A percentile compares a stretch with the other conserved stretches of the same genome.
Conservation (phyloP, 2,888 invertebrate genomes). For the Parnassius orleans region DNA sequence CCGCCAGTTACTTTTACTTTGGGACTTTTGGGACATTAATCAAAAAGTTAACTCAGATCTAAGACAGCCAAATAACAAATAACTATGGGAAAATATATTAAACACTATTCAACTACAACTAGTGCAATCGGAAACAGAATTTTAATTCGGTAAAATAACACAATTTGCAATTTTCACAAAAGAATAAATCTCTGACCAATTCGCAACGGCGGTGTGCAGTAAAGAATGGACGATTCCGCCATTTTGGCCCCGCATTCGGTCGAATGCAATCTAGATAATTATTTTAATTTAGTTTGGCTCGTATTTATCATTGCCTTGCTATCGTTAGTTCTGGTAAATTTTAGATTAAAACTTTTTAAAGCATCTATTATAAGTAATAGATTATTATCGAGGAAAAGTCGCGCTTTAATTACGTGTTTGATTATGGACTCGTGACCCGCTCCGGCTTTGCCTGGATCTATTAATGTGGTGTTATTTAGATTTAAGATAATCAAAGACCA, state of each 20-base stretch:
- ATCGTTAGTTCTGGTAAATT: conserved; percentile 36
- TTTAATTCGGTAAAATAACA: conserved; percentile 10
- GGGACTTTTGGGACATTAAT: conserved; percentile 2
- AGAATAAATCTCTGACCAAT: conserved; percentile 23
- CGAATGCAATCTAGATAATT: conserved; percentile 67
- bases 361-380: no score
- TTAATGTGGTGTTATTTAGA: no score
- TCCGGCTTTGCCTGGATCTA: no score
- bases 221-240: conserved; percentile 39
- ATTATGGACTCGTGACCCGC: no score
- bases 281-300: conserved; percentile 62
- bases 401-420: no score
- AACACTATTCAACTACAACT: conserved; percentile 7
- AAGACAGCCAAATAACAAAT: conserved; percentile 21
- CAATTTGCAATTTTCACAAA: conserved; percentile 12
- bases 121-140: conserved; percentile 7
- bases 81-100: conserved; percentile 14
- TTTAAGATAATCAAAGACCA: no score
- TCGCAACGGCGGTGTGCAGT: conserved; percentile 19
- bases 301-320: conserved; percentile 38
- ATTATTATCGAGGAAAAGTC: no score
- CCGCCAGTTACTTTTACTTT: no score
- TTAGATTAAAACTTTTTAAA: conserved; percentile 5
- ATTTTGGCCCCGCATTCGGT: conserved; percentile 42
- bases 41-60: conserved; percentile 1